Conservation (phyloP, 2,888 invertebrate species). For the Perdita meconis region DNA sequence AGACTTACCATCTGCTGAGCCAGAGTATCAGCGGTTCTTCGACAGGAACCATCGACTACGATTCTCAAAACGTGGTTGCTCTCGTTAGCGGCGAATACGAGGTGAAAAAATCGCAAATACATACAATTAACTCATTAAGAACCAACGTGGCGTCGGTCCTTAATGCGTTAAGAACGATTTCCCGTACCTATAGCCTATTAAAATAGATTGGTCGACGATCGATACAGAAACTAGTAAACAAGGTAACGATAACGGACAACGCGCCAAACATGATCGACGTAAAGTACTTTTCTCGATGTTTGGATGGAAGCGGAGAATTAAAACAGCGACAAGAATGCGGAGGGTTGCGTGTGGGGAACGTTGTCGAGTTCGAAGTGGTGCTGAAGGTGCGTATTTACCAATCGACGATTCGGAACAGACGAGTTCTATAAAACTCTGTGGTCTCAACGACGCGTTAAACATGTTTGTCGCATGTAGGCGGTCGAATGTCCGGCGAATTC, state of each 20-base stretch:
- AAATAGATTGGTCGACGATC: neutral
- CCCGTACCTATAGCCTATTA: neutral
- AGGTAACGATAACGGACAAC: conserved; percentile 83
- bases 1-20: conserved; percentile 71
- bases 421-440: conserved; percentile 4
- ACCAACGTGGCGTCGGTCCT: too few species aligned
- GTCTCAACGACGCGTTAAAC: neutral
- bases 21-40: conserved; percentile 88
- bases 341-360: conserved; percentile 87
- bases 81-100: conserved; percentile 89
- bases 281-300: conserved; percentile 86
- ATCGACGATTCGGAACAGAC: neutral
- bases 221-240: conserved; percentile 84
- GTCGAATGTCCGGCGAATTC: conserved; percentile 86
- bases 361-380: conserved; percentile 86
- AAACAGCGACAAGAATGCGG: conserved; percentile 87
- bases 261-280: conserved; percentile 85
- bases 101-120: conserved; percentile 81
- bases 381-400: conserved; percentile 82
- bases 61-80: conserved; percentile 88
- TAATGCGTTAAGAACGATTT: too few species aligned
- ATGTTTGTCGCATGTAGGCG: conserved; percentile 72
- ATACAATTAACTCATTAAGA: too few species aligned
- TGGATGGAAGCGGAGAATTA: conserved; percentile 71
- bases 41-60: conserved; percentile 87